Conservation (phyloP, 1,140 invertebrate species). For the Popillia japonica region DNA sequence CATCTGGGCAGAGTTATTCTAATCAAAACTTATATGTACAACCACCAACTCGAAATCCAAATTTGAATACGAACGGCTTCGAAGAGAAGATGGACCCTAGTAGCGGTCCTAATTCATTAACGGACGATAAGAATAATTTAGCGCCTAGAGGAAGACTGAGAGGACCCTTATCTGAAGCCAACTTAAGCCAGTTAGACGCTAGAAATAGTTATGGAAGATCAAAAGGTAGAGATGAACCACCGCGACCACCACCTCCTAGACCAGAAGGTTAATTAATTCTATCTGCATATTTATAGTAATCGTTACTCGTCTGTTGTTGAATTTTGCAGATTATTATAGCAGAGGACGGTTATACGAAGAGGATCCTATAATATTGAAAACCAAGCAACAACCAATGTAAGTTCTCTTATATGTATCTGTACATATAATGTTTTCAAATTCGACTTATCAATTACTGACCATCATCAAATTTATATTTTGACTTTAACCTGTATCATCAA, state of each 20-base stretch:
- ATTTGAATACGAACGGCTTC: conserved; percentile 55
- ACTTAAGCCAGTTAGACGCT: conserved; percentile 68
- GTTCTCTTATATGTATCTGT: conserved; percentile 58
- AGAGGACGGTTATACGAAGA: conserved; percentile 83
- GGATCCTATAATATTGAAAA: conserved; percentile 75
- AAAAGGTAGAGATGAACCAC: conserved; percentile 70
- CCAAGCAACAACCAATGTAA: conserved; percentile 78
- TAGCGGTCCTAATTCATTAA: conserved; percentile 56
- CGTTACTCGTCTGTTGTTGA: too few species aligned
- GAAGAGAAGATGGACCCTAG: conserved; percentile 57
- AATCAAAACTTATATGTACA: conserved; percentile 93
- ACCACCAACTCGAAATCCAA: conserved; percentile 75
- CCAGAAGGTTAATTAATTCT: conserved; percentile 69
- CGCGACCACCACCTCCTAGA: conserved; percentile 86
- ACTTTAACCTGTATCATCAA: too few species aligned
- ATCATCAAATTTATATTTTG: too few species aligned
- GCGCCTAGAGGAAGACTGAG: conserved; percentile 73
- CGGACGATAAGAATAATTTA: conserved; percentile 76
- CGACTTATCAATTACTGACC: too few species aligned
- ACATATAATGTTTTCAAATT: too few species aligned
- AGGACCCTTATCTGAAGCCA: conserved; percentile 73
- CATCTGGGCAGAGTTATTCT: conserved; percentile 71
- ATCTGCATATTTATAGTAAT: conserved; percentile 38
- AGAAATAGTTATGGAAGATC: conserved; percentile 57
- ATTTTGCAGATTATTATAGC: conserved; percentile 80